Conservation (phyloP, 2,888 invertebrate species). For the Norana najaformis region DNA sequence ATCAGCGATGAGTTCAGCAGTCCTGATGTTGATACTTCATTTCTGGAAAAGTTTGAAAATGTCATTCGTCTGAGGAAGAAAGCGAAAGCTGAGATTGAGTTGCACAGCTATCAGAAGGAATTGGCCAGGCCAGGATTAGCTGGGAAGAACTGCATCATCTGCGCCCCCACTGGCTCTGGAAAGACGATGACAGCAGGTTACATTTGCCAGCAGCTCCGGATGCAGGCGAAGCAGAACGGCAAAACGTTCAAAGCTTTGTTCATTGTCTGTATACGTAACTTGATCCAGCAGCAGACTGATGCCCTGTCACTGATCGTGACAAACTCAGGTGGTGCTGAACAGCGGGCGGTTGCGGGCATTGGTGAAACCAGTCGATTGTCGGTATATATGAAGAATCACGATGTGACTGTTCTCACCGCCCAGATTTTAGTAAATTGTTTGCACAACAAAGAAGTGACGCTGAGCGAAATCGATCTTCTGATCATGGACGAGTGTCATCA, state of each 20-base stretch:
- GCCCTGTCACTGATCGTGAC: background rate
- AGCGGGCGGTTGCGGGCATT: constrained; percentile 18
- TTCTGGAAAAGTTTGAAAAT: background rate
- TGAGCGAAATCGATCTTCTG: constrained; percentile 36
- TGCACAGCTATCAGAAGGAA: constrained; percentile 34
- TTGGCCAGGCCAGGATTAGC: constrained; percentile 28
- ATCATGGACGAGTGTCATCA: constrained; percentile 44
- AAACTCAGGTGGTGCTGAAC: background rate
- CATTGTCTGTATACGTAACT: constrained; percentile 36
- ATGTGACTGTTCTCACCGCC: constrained; percentile 39
- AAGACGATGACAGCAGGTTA: constrained; percentile 36
- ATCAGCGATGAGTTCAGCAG: background rate
- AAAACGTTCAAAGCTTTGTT: constrained; percentile 34
- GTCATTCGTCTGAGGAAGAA: background rate
- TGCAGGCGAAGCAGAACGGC: background rate
- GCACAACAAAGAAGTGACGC: constrained; percentile 27
- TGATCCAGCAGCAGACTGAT: constrained; percentile 36
- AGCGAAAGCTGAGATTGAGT: background rate
- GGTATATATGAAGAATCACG: background rate
- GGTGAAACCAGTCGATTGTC: constrained; percentile 19
- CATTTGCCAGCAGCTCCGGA: constrained; percentile 29
- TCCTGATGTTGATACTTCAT: background rate
- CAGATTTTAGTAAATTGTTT: constrained; percentile 38
- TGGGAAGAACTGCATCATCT: constrained; percentile 36
- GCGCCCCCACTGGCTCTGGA: constrained; percentile 38